A percentile compares a stretch with the other conserved stretches of the same genome.
These are phyloP conservation scores for Desoria tigrina DNA, from an alignment of 2,888 invertebrate species.

Conservation along the genomic window DNA sequence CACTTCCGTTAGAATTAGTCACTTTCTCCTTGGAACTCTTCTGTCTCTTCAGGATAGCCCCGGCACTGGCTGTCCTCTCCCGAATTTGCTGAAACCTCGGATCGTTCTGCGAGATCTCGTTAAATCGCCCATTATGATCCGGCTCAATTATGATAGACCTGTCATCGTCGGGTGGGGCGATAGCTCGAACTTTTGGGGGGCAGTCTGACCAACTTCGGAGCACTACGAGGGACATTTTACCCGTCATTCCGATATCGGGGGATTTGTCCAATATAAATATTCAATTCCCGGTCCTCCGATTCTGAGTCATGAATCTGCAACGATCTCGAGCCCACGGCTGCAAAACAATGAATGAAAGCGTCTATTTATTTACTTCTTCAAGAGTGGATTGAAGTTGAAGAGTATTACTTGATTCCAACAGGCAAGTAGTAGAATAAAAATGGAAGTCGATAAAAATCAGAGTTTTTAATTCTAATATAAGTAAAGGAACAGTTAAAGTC, in stretches of 20 bases:
- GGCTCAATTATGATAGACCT: conserved; percentile 43
- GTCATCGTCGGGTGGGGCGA: conserved; percentile 48
- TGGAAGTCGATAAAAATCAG: no score
- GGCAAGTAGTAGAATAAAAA: no score
- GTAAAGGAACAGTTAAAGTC: conserved; percentile 11
- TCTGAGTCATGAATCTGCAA: no score
- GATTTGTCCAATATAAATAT: no score
- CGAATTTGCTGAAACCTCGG: conserved; percentile 4
- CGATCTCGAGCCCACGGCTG: no score
- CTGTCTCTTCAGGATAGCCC: conserved; percentile 24
- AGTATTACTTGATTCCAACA: no score
- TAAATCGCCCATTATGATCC: conserved; percentile 35
- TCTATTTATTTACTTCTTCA: conserved; percentile 11
- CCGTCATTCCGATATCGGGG: no score
- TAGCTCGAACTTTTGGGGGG: conserved; percentile 45
- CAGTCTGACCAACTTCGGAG: conserved; percentile 45
- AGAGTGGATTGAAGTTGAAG: not conserved
- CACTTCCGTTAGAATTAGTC: conserved; percentile 22
- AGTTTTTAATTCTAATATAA: no score
- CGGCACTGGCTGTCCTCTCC: conserved; percentile 8
- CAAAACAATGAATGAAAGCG: no score
- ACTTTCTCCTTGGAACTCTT: conserved; percentile 7
- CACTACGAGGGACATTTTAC: conserved; percentile 47
- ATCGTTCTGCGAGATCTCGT: conserved; percentile 17
- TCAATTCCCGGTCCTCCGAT: not conserved